Percentiles rank a stretch among this genome's conserved stretches.
phyloP scores from a whole-genome alignment of 2,888 invertebrate genomes.

The Mythimna ferrago region DNA sequence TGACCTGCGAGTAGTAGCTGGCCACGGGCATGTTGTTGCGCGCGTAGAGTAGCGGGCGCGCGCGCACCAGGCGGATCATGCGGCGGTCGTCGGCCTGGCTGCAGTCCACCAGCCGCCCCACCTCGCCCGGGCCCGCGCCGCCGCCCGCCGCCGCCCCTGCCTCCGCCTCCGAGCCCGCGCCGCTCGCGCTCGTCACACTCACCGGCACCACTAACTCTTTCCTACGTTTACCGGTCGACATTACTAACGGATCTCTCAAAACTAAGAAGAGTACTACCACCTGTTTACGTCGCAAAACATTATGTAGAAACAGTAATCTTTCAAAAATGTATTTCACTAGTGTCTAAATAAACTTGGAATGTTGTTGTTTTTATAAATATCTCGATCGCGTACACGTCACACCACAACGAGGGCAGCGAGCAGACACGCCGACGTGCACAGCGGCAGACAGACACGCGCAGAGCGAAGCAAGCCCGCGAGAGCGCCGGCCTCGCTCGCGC shows the following conservation, averaged over 20 bases:
- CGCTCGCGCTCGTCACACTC: slow-evolving; percentile 24
- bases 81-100: slow-evolving; percentile 86
- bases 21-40: slow-evolving; percentile 87
- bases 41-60: slow-evolving; percentile 84
- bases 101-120: slow-evolving; percentile 83
- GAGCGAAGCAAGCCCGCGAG: slow-evolving; percentile 79
- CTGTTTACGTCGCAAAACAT: slow-evolving; percentile 10
- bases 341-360: slow-evolving; percentile 4
- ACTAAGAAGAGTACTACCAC: neutral
- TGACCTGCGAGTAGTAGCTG: slow-evolving; percentile 85
- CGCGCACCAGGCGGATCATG: slow-evolving; percentile 84
- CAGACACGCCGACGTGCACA: slow-evolving; percentile 83
- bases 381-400: slow-evolving; percentile 70
- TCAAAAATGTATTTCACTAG: neutral
- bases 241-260: slow-evolving; percentile 6
- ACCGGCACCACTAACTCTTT: slow-evolving; percentile 21
- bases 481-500: slow-evolving; percentile 74
- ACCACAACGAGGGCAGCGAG: slow-evolving; percentile 72
- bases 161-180: slow-evolving; percentile 25
- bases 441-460: slow-evolving; percentile 87
- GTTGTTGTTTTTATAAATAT: slow-evolving; percentile 40
- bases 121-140: slow-evolving; percentile 57
- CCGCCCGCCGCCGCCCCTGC: slow-evolving; percentile 24
- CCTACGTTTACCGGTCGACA: slow-evolving; percentile 53
- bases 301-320: slow-evolving; percentile 10